Base-by-base conservation (phyloP, 2,797 vertebrate species). In the Argyrosomus regius region DNA sequence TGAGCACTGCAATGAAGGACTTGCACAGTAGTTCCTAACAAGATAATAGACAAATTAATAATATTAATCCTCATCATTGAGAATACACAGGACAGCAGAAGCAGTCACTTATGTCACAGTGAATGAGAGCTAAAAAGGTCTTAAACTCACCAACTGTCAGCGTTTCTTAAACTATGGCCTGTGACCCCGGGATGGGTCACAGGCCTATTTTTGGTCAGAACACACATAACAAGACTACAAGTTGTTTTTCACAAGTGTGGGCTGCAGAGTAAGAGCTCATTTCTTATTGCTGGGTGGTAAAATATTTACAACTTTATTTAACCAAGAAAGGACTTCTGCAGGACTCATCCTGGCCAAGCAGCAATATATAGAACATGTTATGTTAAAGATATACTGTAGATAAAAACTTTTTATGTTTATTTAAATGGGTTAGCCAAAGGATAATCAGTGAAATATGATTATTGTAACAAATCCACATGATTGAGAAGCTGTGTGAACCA, bases 151-250 rank as follows among this genome's bases (percentile, higher is more conserved):
- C 72, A 78, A 80, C 72, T 67, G 85, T 89, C 88, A 73, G 87
- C 64, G 4, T 81, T 90, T 89, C 69, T 75, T 59, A 81, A 85
- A 63, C 73, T 81, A 73, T 59, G 62, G 75, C 43, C 52, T 65
- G 46, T 80, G 86, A 92, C 83, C 79, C 39, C 53, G 28, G 59
- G n/a, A 70, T 52, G 61, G 80, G 49, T 81, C 77, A 58, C 35
- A 14, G 43, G 62, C 16, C 85, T 91, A 91, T 88, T 90, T 92
- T 72, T 88, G 82, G 73, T 81, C 20, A 3, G 31, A 73, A 76
- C 80, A 68, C 73, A 77, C 49, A 78, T 7, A 24, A 58, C 70
- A 78, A 62, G 64, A 59, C 18, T 24, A 3, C 67, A 78, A 64
- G 77, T 79, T 70, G 43, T 68, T 76, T 72, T 72, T 67, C 13